These are phyloP conservation scores for Hedya salicella DNA, from an alignment of 2,888 invertebrate genomes.

Conservation along the genomic window DNA sequence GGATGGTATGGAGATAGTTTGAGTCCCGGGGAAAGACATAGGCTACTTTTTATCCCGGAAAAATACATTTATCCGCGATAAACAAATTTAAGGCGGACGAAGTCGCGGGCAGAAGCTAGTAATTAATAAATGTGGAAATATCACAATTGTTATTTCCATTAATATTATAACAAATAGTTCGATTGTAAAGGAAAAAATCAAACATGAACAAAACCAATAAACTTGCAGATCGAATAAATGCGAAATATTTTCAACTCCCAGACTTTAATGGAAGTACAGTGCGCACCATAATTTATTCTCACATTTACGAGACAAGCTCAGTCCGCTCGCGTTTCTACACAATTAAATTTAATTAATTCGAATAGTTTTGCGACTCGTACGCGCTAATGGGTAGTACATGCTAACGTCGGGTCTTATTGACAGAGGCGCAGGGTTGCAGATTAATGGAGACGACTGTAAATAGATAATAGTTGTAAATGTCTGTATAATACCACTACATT, in stretches of 20 bases:
- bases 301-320: slow-evolving; percentile 61
- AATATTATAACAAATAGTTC: too few species aligned
- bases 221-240: slow-evolving; percentile 37
- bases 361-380: slow-evolving; percentile 78
- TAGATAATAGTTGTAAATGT: slow-evolving; percentile 9
- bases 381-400: slow-evolving; percentile 76
- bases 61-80: too few species aligned
- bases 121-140: too few species aligned
- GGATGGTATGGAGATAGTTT: too few species aligned
- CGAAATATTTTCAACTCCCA: slow-evolving; percentile 48
- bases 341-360: slow-evolving; percentile 83
- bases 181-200: neutral
- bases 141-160: too few species aligned
- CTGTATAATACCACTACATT: slow-evolving; percentile 8
- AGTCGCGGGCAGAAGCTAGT: too few species aligned
- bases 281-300: slow-evolving; percentile 60
- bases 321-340: slow-evolving; percentile 70
- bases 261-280: slow-evolving; percentile 52
- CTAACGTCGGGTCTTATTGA: slow-evolving; percentile 51
- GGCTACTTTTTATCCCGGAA: too few species aligned
- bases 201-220: neutral
- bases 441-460: neutral
- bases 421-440: slow-evolving; percentile 63
- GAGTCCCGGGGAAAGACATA: too few species aligned
- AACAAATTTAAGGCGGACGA: too few species aligned